These are phyloP conservation scores for Cephus nigrinus DNA, from an alignment of 2,888 invertebrate species.

Conservation along the genomic window DNA sequence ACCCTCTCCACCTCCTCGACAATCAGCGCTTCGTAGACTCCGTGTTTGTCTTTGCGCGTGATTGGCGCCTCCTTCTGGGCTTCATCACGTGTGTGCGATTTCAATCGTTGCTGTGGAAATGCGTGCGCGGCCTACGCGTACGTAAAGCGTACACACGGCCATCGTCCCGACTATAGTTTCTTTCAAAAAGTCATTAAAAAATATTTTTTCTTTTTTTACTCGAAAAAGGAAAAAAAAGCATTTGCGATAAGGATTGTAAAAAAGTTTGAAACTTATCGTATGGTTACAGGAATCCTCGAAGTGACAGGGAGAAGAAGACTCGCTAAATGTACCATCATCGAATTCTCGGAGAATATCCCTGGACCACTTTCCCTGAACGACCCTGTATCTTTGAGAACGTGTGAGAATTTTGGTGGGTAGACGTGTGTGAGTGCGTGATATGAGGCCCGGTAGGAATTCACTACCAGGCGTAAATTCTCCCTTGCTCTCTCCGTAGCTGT, in stretches of 20 bases:
- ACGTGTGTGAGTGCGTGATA: constrained; percentile 50
- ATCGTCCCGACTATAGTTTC: background rate
- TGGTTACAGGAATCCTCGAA: background rate
- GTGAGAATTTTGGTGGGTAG: constrained; percentile 44
- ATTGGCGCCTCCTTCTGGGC: constrained; percentile 54
- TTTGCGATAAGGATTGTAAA: background rate
- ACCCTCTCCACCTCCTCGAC: constrained; percentile 43
- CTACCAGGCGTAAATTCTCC: constrained; percentile 59
- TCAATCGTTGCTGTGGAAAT: background rate
- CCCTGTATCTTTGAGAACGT: constrained; percentile 34
- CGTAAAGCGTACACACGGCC: background rate
- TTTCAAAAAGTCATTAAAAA: background rate
- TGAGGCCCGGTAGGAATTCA: constrained; percentile 61
- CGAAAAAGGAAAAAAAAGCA: background rate
- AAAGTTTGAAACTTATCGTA: background rate
- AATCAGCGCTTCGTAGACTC: constrained; percentile 60
- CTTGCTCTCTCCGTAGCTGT: constrained; percentile 29
- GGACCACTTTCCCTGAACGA: background rate
- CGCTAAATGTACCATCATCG: background rate
- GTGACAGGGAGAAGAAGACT: background rate
- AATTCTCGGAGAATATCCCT: background rate
- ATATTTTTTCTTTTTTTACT: background rate
- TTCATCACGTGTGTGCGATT: background rate
- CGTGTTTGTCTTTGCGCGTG: constrained; percentile 63
- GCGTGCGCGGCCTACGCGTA: background rate